Conservation (phyloP, 2,888 invertebrate genomes). For the Baronia brevicornis region DNA sequence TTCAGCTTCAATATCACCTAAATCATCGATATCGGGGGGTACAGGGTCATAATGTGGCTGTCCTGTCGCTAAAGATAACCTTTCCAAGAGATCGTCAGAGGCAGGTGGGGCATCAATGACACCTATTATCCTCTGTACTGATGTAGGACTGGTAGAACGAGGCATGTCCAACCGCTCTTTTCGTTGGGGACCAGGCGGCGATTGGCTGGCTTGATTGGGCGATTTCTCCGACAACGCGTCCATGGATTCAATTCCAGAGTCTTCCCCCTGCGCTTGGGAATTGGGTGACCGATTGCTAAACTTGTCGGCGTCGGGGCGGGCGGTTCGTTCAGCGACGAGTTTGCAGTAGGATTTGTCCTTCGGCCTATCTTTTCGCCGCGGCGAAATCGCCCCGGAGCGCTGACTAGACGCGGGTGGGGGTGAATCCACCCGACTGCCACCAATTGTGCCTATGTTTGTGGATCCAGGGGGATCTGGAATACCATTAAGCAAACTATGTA, state of each 20-base stretch:
- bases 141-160: slow-evolving; percentile 55
- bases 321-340: slow-evolving; percentile 66
- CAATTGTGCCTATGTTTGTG: slow-evolving; percentile 81
- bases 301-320: slow-evolving; percentile 41
- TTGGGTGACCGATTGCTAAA: slow-evolving; percentile 63
- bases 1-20: slow-evolving; percentile 81
- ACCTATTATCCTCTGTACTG: slow-evolving; percentile 66
- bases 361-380: slow-evolving; percentile 54
- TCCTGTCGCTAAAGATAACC: slow-evolving; percentile 39
- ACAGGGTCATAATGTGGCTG: slow-evolving; percentile 47
- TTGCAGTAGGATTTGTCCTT: slow-evolving; percentile 76
- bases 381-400: slow-evolving; percentile 38
- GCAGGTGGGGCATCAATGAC: slow-evolving; percentile 46
- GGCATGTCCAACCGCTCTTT: slow-evolving; percentile 65
- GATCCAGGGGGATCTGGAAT: slow-evolving; percentile 76
- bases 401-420: slow-evolving; percentile 42
- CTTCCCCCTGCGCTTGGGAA: slow-evolving; percentile 83
- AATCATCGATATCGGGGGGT: slow-evolving; percentile 68
- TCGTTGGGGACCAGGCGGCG: slow-evolving; percentile 72
- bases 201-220: slow-evolving; percentile 89
- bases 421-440: slow-evolving; percentile 41
- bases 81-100: slow-evolving; percentile 46
- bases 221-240: slow-evolving; percentile 94
- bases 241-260: slow-evolving; percentile 95
- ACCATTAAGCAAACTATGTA: slow-evolving; percentile 19